A percentile compares a stretch with the other conserved stretches of the same genome.
These are phyloP conservation scores for Cladorhizidae sp. DNA, from an alignment of 37 sponge, comb jelly and placozoan species.

Conservation along the genomic window DNA sequence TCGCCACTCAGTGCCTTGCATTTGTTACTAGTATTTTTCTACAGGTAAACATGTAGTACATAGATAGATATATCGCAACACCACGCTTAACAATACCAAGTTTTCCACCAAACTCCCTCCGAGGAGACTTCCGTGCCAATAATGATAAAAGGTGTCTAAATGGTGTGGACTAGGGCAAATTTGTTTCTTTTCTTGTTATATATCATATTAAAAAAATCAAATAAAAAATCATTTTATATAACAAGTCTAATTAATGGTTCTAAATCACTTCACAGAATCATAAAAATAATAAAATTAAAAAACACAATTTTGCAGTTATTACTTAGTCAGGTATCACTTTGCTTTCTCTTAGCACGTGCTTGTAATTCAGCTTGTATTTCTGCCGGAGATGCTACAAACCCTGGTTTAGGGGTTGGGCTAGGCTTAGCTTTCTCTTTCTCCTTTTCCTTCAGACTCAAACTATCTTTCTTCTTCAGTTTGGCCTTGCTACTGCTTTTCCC, in stretches of 20 bases:
- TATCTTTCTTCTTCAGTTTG: constrained; percentile 14
- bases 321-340: background rate
- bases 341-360: constrained; percentile 16
- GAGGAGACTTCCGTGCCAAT: too few species aligned
- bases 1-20: too few species aligned
- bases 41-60: too few species aligned
- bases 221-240: background rate
- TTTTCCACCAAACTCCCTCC: too few species aligned
- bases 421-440: background rate
- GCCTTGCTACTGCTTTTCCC: background rate
- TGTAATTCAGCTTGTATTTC: constrained; percentile 19
- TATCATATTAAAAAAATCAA: background rate
- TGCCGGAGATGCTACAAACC: background rate
- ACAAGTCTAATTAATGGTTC: too few species aligned
- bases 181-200: too few species aligned
- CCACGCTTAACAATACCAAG: too few species aligned
- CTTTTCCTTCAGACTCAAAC: background rate
- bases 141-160: too few species aligned
- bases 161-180: too few species aligned
- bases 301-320: background rate
- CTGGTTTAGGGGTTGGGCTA: background rate
- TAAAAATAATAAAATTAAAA: background rate
- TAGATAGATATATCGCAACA: too few species aligned
- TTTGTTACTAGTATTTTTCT: too few species aligned
- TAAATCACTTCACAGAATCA: too few species aligned